A percentile compares a stretch with the other conserved stretches of the same genome.
Conservation (phyloP, 2,888 invertebrate genomes). For the Labia minor region DNA sequence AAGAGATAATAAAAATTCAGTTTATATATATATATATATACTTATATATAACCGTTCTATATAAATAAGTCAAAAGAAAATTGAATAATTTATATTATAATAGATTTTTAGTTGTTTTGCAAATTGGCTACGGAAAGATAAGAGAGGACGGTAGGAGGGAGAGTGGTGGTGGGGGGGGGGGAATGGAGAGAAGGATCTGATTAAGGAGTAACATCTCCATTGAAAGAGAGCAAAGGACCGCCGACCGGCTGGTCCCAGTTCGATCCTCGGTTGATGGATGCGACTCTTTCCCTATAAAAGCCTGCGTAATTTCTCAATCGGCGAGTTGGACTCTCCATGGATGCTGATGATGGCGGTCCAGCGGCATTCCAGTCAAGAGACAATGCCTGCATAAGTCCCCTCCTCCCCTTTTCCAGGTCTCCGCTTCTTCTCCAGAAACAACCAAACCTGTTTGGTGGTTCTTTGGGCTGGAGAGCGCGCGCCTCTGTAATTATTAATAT, state of each 20-base stretch:
- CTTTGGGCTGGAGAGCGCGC: neutral
- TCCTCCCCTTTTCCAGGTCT: neutral
- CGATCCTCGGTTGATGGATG: neutral
- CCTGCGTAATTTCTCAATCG: slow-evolving; percentile 13
- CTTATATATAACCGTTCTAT: too few relatives aligned
- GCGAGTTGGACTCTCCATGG: neutral
- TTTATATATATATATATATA: too few relatives aligned
- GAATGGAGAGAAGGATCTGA: neutral
- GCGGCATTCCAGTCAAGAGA: neutral
- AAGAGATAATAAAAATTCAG: too few relatives aligned
- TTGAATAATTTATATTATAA: too few relatives aligned
- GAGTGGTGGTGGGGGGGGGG: too few relatives aligned
- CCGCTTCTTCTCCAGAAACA: neutral
- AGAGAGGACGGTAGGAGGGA: too few relatives aligned
- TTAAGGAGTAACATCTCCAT: neutral
- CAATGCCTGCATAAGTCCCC: neutral
- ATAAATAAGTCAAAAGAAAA: too few relatives aligned
- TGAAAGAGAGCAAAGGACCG: neutral
- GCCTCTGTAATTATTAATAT: slow-evolving; percentile 7
- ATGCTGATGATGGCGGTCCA: slow-evolving; percentile 13
- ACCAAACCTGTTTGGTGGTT: neutral
- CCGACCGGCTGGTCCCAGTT: neutral
- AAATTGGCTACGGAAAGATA: too few relatives aligned
- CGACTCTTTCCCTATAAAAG: neutral
- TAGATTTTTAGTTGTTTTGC: too few relatives aligned